Evolutionary conservation across 2,888 invertebrate species (phyloP).

Genomic region (Lysandra coridon): DNA sequence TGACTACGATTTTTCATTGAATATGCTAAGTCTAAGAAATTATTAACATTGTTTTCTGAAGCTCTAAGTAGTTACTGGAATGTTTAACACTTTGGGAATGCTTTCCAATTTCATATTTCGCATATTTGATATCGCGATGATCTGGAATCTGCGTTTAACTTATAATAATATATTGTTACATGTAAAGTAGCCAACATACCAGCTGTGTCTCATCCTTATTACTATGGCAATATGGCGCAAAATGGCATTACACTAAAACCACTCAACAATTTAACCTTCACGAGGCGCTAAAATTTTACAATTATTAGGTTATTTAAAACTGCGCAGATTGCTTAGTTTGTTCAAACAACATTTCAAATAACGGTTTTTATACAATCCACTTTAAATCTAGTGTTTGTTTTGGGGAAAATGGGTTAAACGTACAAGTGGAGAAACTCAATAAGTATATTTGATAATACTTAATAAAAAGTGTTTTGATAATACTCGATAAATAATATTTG

Average conservation of each 20-base stretch:
- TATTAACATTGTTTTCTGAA: neutral
- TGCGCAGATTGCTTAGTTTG: neutral
- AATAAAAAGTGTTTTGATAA: neutral
- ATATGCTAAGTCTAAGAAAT: neutral
- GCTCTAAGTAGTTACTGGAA: neutral
- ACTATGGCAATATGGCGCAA: neutral
- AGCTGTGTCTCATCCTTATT: neutral
- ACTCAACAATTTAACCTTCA: neutral
- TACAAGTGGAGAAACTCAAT: neutral
- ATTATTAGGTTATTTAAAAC: conserved; percentile 1
- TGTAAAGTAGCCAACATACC: neutral
- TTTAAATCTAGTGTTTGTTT: neutral
- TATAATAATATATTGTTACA: neutral
- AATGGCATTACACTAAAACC: neutral
- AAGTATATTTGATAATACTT: neutral
- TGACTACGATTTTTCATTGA: neutral
- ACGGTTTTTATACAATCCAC: neutral
- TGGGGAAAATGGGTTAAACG: neutral
- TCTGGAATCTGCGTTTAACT: neutral
- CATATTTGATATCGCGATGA: neutral
- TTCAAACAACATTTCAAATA: neutral
- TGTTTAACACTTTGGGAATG: neutral
- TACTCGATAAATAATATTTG: neutral
- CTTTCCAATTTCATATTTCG: neutral
- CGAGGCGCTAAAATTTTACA: neutral